Conservation (phyloP, 2,888 invertebrate genomes). For the Achlya flavicornis region DNA sequence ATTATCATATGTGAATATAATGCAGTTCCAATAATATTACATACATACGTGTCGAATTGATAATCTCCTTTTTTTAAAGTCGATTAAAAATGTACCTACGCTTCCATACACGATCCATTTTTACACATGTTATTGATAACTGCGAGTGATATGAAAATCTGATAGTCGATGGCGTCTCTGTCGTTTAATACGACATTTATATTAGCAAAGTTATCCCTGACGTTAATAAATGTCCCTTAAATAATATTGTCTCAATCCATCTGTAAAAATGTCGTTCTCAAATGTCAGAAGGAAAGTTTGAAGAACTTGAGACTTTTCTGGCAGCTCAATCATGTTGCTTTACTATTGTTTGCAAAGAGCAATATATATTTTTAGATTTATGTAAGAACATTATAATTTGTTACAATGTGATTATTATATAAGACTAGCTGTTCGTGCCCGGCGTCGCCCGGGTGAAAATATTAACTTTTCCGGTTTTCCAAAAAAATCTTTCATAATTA, state of each 20-base stretch:
- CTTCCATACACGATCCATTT: too few relatives aligned
- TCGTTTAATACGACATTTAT: not conserved
- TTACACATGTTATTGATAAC: too few relatives aligned
- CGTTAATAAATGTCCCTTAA: conserved; percentile 6
- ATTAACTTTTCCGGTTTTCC: too few relatives aligned
- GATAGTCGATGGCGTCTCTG: too few relatives aligned
- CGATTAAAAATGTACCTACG: too few relatives aligned
- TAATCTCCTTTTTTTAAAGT: too few relatives aligned
- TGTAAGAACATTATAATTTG: not conserved
- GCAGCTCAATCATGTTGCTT: conserved; percentile 51
- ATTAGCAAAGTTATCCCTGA: not conserved
- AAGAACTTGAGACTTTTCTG: conserved; percentile 66
- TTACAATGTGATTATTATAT: not conserved
- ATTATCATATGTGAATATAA: too few relatives aligned
- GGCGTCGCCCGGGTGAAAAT: too few relatives aligned
- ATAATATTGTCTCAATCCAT: conserved; percentile 13
- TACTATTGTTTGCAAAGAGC: conserved; percentile 66
- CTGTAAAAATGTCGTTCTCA: conserved; percentile 25
- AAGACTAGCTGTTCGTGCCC: not conserved
- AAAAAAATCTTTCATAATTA: too few relatives aligned
- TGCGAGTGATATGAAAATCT: too few relatives aligned
- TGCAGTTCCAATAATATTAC: too few relatives aligned
- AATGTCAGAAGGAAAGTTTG: conserved; percentile 37
- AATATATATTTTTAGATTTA: conserved; percentile 44
- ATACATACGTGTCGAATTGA: too few relatives aligned